Percentiles rank a stretch among this genome's conserved stretches.
These are phyloP conservation scores for Stratiolaelaps scimitus DNA, from an alignment of 1,140 invertebrate species.

Conservation along the genomic window DNA sequence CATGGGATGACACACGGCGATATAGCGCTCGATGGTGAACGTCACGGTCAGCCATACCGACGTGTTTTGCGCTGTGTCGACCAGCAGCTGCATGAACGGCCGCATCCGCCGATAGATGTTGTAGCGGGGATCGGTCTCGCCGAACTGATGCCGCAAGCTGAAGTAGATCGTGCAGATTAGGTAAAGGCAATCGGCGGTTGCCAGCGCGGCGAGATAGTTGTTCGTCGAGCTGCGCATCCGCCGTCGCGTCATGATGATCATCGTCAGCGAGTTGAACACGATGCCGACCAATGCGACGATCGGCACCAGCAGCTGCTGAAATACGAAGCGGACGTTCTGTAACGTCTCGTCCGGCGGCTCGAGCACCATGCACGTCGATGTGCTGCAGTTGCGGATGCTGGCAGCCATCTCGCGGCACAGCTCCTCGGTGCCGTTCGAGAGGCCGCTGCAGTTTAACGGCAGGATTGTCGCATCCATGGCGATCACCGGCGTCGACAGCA, in stretches of 20 bases:
- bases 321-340: slow-evolving; percentile 45
- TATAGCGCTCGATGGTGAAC: slow-evolving; percentile 63
- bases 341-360: not conserved
- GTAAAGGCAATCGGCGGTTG: slow-evolving; percentile 57
- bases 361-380: not conserved
- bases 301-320: slow-evolving; percentile 55
- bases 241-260: slow-evolving; percentile 57
- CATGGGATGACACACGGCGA: slow-evolving; percentile 61
- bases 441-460: no score
- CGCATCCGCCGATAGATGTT: slow-evolving; percentile 48
- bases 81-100: slow-evolving; percentile 49
- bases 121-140: slow-evolving; percentile 42
- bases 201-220: slow-evolving; percentile 56
- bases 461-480: no score
- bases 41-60: slow-evolving; percentile 63
- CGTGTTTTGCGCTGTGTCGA: slow-evolving; percentile 53
- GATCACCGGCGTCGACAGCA: no score
- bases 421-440: no score
- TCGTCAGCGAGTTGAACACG: slow-evolving; percentile 56
- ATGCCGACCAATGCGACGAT: slow-evolving; percentile 54
- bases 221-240: slow-evolving; percentile 63
- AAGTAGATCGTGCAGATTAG: slow-evolving; percentile 53
- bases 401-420: no score
- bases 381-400: no score
- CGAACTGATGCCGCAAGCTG: slow-evolving; percentile 50